Evolutionary conservation across 2,888 invertebrate species (phyloP), one percentile per base, ranked within the genome.

Genomic region (Shargacucullia verbasci): DNA sequence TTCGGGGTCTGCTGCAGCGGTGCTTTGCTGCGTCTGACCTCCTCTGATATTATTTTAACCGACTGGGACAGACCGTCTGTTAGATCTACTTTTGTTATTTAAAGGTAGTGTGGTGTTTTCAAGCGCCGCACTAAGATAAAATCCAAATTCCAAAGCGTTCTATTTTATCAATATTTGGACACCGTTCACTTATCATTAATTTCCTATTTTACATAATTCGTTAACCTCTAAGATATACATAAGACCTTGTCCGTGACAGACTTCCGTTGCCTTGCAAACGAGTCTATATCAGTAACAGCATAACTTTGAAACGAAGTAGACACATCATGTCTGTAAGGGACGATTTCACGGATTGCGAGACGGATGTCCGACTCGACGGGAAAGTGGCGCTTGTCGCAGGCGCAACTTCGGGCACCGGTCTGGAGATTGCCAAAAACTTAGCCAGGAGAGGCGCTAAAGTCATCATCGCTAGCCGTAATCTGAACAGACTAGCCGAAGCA

Each of bases 391-490:
- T 92, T 0, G 85, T 92, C 2, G 91, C 91, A 0, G 91, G 91
- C 1, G 89, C 87, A 0, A 89, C 88, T 0, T 79, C 90, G 0
- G 90, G 91, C 6, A 85, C 81, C 0, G 91, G 91, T 0, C 63
- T 90, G 0, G 89, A 91, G 78, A 77, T 84, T 7, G 91, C 90
- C 29, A 90, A 85, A 50, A 87, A 88, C 58, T 71, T 91, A 47
- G 94, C 95, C 13, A 87, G 80, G 39, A 85, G 95, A 41, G 95
- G 95, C 0, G 95, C 95, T 10, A 87, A 90, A 66, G 94, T 95
- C 5, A 95, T 95, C 33, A 86, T 95, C 52, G 95, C 95, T 0
- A 94, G 95, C 64, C 81, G 95, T 33, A 94, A 94, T 66, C 76
- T 86, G 34, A 64, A 67, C 0, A 89, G 85, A 59, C 65, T 89